Evolutionary conservation across 2,888 invertebrate species (phyloP).

Genomic region (Lasioglossum oenotherae): DNA sequence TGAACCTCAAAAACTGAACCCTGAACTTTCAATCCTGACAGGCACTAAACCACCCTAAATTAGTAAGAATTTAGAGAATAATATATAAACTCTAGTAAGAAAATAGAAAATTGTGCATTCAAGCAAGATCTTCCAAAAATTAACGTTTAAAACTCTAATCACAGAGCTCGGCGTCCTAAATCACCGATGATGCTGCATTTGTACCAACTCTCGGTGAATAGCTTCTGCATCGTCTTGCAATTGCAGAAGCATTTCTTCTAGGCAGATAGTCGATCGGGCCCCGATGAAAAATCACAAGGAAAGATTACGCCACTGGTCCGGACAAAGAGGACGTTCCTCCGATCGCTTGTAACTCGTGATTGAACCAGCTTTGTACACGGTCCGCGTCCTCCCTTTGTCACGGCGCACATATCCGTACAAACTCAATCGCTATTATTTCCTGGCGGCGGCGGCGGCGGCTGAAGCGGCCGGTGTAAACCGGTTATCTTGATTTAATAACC

Average conservation of each 20-base stretch:
- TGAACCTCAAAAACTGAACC: background rate
- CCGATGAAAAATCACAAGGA: background rate
- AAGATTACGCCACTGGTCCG: constrained; percentile 71
- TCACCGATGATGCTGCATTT: too few species aligned
- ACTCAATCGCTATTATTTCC: constrained; percentile 72
- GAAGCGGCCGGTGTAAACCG: constrained; percentile 52
- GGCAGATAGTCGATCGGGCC: background rate
- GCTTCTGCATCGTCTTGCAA: background rate
- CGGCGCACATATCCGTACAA: constrained; percentile 69
- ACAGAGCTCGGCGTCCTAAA: background rate
- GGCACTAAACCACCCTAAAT: background rate
- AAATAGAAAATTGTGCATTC: too few species aligned
- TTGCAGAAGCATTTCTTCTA: background rate
- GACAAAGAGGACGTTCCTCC: constrained; percentile 57
- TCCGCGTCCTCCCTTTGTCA: constrained; percentile 69
- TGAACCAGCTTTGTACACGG: constrained; percentile 68
- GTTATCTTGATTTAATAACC: constrained; percentile 80
- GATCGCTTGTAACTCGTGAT: constrained; percentile 73
- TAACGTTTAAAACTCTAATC: background rate
- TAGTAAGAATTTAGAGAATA: too few species aligned
- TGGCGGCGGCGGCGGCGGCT: constrained; percentile 30
- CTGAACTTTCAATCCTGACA: background rate
- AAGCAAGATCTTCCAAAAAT: background rate
- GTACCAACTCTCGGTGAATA: background rate
- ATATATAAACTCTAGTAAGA: too few species aligned